Evolutionary conservation across 1,140 invertebrate species (phyloP).

Genomic region (Diprion similis): DNA sequence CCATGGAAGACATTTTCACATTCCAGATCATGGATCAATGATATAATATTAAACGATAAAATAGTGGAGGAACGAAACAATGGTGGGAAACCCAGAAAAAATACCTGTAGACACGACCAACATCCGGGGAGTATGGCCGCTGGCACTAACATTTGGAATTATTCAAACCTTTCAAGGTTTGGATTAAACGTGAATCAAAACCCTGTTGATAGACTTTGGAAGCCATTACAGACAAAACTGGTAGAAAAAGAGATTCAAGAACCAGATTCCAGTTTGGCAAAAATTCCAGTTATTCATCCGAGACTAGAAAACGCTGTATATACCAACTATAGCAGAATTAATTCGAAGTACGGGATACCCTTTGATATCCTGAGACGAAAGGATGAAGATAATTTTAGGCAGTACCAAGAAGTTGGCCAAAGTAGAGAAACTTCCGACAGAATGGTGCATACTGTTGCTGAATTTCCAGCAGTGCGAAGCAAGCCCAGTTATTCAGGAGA

Average conservation of each 20-base stretch:
- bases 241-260: too few species aligned
- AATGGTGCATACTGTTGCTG: background rate
- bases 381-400: constrained; percentile 16
- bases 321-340: too few species aligned
- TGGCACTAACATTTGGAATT: background rate
- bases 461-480: background rate
- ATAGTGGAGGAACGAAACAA: constrained; percentile 1
- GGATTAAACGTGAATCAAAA: too few species aligned
- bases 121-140: background rate
- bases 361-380: constrained; percentile 14
- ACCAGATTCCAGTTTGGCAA: too few species aligned
- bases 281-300: too few species aligned
- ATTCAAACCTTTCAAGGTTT: background rate
- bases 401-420: constrained; percentile 22
- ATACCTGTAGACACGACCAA: background rate
- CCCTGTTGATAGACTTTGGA: too few species aligned
- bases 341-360: background rate
- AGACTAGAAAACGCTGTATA: too few species aligned
- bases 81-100: background rate
- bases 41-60: constrained; percentile 16
- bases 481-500: background rate
- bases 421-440: background rate
- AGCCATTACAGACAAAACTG: too few species aligned
- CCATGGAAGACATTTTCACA: background rate
- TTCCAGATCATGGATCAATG: constrained; percentile 14